Conservation (phyloP, 2,113 vertebrate species). For the Tragelaphus buxtoni region DNA sequence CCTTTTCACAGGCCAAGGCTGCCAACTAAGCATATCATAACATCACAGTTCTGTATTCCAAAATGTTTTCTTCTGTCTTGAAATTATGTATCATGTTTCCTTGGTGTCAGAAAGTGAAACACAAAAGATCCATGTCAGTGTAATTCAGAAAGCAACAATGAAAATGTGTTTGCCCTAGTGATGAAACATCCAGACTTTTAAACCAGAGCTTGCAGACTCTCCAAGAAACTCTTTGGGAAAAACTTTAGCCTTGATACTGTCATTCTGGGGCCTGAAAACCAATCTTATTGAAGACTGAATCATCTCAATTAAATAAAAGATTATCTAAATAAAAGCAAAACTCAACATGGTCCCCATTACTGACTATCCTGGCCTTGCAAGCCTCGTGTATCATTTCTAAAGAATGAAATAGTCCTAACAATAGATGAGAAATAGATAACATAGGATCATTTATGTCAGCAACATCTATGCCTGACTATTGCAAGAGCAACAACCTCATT, state of each 20-base stretch:
- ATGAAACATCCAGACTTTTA: background rate
- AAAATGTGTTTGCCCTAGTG: background rate
- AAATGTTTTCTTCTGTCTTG: background rate
- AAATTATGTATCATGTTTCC: background rate
- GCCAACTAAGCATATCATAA: background rate
- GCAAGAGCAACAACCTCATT: background rate
- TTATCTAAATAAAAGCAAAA: background rate
- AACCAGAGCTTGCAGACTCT: background rate
- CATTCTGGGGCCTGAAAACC: background rate
- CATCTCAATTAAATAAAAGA: background rate
- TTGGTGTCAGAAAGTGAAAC: background rate
- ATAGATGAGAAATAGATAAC: background rate
- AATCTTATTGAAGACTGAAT: background rate
- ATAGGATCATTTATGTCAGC: background rate
- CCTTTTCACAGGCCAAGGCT: background rate
- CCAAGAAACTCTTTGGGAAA: background rate
- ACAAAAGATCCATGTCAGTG: background rate
- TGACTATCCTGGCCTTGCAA: background rate
- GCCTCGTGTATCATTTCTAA: background rate
- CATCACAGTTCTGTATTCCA: background rate
- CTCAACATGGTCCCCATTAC: background rate
- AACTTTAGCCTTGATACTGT: background rate
- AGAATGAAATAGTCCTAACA: background rate
- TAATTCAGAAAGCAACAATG: background rate
- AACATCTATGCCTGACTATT: background rate